Evolutionary conservation across 2,797 vertebrate genomes (phyloP).

Genomic region (Pogonophryne albipinna): DNA sequence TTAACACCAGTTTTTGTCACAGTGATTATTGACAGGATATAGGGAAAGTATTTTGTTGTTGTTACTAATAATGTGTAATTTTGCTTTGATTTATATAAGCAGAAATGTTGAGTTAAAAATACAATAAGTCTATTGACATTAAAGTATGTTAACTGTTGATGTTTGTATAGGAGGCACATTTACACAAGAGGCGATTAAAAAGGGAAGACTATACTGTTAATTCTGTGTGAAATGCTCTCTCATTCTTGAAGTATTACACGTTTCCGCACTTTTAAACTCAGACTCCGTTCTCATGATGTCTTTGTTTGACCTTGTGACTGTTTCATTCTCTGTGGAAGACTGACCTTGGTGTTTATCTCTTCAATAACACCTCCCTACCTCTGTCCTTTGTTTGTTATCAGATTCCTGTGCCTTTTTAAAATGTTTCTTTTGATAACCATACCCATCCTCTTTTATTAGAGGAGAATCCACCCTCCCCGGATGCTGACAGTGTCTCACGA

Average conservation of each 20-base stretch:
- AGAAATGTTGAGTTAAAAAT: not conserved
- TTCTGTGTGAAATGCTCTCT: conserved; percentile 14
- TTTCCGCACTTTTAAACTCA: not conserved
- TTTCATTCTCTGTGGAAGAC: conserved; percentile 47
- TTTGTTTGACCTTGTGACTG: conserved; percentile 51
- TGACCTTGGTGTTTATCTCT: conserved; percentile 72
- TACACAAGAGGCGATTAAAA: not conserved
- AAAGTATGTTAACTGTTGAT: not conserved
- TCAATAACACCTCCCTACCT: conserved; percentile 54
- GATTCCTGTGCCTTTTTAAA: conserved; percentile 8
- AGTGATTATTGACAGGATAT: not conserved
- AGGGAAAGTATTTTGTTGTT: not conserved
- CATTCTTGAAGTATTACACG: not conserved
- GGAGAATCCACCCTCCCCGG: conserved; percentile 13
- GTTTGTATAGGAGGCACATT: not conserved
- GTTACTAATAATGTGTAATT: not conserved
- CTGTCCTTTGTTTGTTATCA: conserved; percentile 43
- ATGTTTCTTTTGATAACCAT: conserved; percentile 4
- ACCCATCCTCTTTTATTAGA: conserved; percentile 45
- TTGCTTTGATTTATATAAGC: not conserved
- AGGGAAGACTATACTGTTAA: not conserved
- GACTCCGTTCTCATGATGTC: conserved; percentile 44
- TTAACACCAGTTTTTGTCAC: not conserved
- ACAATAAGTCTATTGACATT: not conserved
- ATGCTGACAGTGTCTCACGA: conserved; percentile 8